phyloP scores from a whole-genome alignment of 2,113 vertebrate genomes.

The Seriola rivoliana region DNA sequence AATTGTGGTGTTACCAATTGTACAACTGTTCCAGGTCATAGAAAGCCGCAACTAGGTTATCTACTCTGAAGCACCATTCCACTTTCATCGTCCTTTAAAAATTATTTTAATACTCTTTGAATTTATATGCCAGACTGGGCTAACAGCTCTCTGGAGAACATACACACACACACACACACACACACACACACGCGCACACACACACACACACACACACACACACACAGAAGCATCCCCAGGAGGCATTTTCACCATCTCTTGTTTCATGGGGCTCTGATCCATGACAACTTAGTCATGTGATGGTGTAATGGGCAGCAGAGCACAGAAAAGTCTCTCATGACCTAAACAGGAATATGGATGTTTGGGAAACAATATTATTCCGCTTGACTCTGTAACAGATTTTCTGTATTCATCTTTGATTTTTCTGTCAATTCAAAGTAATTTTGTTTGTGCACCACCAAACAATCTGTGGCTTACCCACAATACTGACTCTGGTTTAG shows the following conservation, averaged over 20 bases:
- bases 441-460: no score
- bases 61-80: constrained; percentile 10
- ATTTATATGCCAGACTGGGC: constrained; percentile 31
- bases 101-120: constrained; percentile 17
- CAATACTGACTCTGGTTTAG: neutral
- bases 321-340: constrained; percentile 14
- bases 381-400: neutral
- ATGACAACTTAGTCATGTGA: constrained; percentile 29
- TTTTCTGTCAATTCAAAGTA: neutral
- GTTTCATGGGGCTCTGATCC: constrained; percentile 44
- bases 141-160: constrained; percentile 33
- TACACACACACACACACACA: neutral
- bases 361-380: neutral
- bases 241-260: constrained; percentile 38
- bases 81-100: constrained; percentile 20
- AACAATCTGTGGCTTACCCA: neutral
- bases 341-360: neutral
- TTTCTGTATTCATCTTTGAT: neutral
- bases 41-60: constrained; percentile 5
- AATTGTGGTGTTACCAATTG: neutral
- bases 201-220: neutral
- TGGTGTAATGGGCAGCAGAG: neutral
- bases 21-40: neutral
- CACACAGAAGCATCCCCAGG: neutral
- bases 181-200: neutral